Conservation (phyloP, 2,113 vertebrate genomes). For the Quiscalus mexicanus region DNA sequence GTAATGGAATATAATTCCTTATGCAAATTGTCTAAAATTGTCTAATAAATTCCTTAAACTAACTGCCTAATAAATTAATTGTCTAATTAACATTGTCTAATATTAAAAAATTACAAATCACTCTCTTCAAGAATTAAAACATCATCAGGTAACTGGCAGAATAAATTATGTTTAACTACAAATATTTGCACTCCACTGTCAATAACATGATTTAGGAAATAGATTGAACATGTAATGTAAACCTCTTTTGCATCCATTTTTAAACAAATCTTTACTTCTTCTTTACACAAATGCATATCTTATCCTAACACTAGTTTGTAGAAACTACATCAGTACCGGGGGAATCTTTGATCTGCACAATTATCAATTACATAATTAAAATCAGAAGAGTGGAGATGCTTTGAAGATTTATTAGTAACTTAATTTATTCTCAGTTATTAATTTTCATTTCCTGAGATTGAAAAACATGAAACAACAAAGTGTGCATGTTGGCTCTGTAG, state of each 20-base stretch:
- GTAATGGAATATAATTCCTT: background rate
- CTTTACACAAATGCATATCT: background rate
- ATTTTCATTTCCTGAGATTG: background rate
- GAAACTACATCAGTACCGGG: background rate
- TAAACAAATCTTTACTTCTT: background rate
- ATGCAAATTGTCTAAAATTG: background rate
- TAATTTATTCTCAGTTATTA: slow-evolving; percentile 33
- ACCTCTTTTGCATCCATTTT: background rate
- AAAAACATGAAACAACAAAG: slow-evolving; percentile 38
- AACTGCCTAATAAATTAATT: background rate
- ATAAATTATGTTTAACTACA: background rate
- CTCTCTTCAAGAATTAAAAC: background rate
- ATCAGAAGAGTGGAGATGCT: background rate
- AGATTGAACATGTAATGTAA: background rate
- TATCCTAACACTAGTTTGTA: background rate
- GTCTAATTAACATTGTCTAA: no score
- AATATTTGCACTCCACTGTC: background rate
- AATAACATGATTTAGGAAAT: background rate
- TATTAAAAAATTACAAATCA: background rate
- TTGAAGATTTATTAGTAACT: slow-evolving; percentile 9
- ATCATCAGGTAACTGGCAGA: background rate
- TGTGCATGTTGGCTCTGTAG: background rate
- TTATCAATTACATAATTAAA: slow-evolving; percentile 28
- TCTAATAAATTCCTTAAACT: background rate
- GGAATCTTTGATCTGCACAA: background rate